These are phyloP conservation scores for Colistium nudipinnis DNA, from an alignment of 2,113 vertebrate genomes.

Conservation along the genomic window DNA sequence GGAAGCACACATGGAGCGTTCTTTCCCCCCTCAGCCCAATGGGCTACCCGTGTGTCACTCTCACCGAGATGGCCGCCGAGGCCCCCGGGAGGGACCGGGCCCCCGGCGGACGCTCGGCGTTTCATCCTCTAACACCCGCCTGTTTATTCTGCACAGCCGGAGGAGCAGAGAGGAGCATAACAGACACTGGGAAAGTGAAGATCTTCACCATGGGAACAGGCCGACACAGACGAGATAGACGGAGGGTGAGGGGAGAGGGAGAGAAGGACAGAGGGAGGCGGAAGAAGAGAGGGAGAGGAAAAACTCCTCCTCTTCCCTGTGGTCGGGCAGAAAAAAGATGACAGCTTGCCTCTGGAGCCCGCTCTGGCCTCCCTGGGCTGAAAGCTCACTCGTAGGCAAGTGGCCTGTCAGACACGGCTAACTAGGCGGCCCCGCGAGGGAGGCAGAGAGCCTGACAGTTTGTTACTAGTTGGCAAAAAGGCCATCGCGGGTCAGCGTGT, in stretches of 20 bases:
- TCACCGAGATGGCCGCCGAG: conserved; percentile 54
- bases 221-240: conserved; percentile 55
- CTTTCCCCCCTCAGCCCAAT: conserved; percentile 67
- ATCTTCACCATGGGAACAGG: conserved; percentile 76
- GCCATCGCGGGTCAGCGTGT: conserved; percentile 67
- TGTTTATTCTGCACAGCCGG: conserved; percentile 73
- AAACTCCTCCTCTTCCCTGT: conserved; percentile 65
- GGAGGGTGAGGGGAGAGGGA: conserved; percentile 42
- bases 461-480: conserved; percentile 78
- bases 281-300: conserved; percentile 32
- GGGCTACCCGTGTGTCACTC: conserved; percentile 61
- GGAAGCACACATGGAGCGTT: conserved; percentile 61
- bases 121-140: conserved; percentile 67
- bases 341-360: conserved; percentile 79
- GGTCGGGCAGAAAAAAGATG: conserved; percentile 76
- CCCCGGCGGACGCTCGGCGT: conserved; percentile 59
- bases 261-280: conserved; percentile 48
- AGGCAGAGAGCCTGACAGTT: conserved; percentile 76
- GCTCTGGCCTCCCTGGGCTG: conserved; percentile 63
- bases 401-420: conserved; percentile 77
- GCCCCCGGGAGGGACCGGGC: conserved; percentile 59
- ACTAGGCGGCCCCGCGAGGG: conserved; percentile 77
- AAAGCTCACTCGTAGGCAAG: conserved; percentile 72
- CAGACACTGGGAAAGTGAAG: conserved; percentile 68
- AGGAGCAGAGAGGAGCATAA: conserved; percentile 64